These are phyloP conservation scores for Gymnodraco acuticeps DNA, from an alignment of 2,797 vertebrate genomes.

Conservation along the genomic window DNA sequence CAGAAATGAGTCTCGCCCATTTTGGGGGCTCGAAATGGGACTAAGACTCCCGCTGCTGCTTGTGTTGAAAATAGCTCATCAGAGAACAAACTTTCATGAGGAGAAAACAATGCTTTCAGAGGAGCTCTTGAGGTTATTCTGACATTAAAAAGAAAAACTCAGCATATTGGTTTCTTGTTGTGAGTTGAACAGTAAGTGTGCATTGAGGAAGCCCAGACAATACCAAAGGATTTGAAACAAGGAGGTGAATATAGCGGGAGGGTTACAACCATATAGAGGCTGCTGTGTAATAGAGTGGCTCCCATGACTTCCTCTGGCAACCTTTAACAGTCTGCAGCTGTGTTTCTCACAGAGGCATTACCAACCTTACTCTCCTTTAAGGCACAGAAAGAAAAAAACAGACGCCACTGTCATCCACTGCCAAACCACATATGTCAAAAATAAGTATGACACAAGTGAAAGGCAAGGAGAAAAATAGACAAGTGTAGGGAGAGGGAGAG, in stretches of 20 bases:
- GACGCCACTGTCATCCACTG: constrained; percentile 60
- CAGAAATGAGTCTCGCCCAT: constrained; percentile 62
- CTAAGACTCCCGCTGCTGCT: constrained; percentile 41
- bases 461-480: constrained; percentile 60
- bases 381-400: constrained; percentile 71
- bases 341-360: constrained; percentile 76
- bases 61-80: constrained; percentile 55
- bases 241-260: constrained; percentile 54
- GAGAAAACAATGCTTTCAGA: constrained; percentile 33
- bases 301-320: constrained; percentile 77
- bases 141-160: constrained; percentile 25
- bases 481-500: constrained; percentile 46
- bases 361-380: constrained; percentile 76
- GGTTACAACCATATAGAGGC: constrained; percentile 56
- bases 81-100: constrained; percentile 33
- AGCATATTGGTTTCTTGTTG: constrained; percentile 16
- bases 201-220: constrained; percentile 30
- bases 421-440: constrained; percentile 81
- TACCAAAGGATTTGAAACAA: constrained; percentile 25
- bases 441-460: constrained; percentile 71
- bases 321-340: constrained; percentile 80
- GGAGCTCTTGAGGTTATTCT: constrained; percentile 9
- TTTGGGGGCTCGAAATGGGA: constrained; percentile 52
- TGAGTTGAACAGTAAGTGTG: constrained; percentile 25
- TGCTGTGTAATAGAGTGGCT: constrained; percentile 74